Evolutionary conservation across 2,113 vertebrate genomes (phyloP), one percentile per base, ranked within the genome.

Genomic region (Scomber scombrus): DNA sequence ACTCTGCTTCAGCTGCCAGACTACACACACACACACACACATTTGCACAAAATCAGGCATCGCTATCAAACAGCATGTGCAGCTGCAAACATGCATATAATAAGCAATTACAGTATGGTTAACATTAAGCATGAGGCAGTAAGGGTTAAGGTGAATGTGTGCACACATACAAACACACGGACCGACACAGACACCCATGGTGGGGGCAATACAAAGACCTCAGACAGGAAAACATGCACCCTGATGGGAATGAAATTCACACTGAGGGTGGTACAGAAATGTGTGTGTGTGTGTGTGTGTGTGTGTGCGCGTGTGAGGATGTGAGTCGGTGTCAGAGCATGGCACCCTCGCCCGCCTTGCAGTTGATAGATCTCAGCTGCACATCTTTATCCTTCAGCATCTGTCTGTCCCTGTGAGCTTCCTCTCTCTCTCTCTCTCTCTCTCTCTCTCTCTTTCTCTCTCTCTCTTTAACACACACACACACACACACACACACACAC

Each of bases 1-100:
- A 79, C 84, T 84, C 89, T 90, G 85, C 84, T 81, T 80, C 85
- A 91, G 92, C 86, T 90, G 85, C 82, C 82, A 81, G 40, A 88
- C 57, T 81, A 69, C 88, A 46, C 58, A 67, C 57, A 75, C 63
- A 85, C 76, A 63, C 8, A 12, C 50, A 73, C 19, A 54, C 54
- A 71, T n/a, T 46, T n/a, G 21, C 50, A 82, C 62, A 55, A 45
- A 81, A 23, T 54, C 47, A 71, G 4, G 50, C 54, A 49, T 47
- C 61, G 21, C 61, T 62, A 72, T 72, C 31, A 65, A 9, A 13
- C 31, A n/a, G 47, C 68, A 62, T 71, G 76, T 40, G 70, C 16
- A 58, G 71, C 75, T 71, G 74, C 75, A 82, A 60, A 85, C 71
- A 82, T 69, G 34, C 34, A 40, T 40, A 40, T 40, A 40, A 40